Evolutionary conservation across 2,797 vertebrate genomes (phyloP), one percentile per base, ranked within the genome.

Genomic region (Helicolenus hilgendorfi): DNA sequence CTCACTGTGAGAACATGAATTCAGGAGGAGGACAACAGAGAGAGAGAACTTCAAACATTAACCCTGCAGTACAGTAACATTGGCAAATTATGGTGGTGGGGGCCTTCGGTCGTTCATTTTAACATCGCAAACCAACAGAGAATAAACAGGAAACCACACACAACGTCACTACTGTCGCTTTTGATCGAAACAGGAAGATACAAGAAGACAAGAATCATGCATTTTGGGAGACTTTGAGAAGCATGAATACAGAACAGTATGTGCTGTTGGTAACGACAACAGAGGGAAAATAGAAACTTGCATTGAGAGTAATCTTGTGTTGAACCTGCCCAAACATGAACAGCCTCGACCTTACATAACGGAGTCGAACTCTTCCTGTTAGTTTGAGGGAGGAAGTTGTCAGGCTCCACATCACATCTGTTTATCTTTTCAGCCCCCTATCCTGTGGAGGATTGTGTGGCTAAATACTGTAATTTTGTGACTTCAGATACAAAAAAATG

Each of bases 91-190:
- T 72, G 31, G 15, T 71, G 35, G 36, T 70, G 27, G 55, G n/a
- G 56, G 27, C 26, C 29, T 53, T 67, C 2, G n/a, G 60, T 27
- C 2, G 7, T 49, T 79, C 11, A 15, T 76, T 77, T 77, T 75
- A 15, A 85, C 55, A 68, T 78, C 56, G 36, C 77, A 89, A 83
- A 79, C 60, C 80, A 82, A 70, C 7, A 58, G 76, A 87, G 78
- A 75, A 89, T 89, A 94, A 96, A 96, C 95, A 95, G 95, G 95
- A 97, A 96, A 94, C 93, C 93, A 83, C 92, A 83, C 91, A 89
- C 64, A 10, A 49, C 71, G 56, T 92, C 86, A 80, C 36, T 26
- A 22, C 71, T 56, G 79, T 77, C 2, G 11, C 63, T 56, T 87
- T 62, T 63, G 62, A 72, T 78, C 45, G 38, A 83, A 73, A 88